Evolutionary conservation across 2,888 invertebrate species (phyloP).

Genomic region (Blera fallax): DNA sequence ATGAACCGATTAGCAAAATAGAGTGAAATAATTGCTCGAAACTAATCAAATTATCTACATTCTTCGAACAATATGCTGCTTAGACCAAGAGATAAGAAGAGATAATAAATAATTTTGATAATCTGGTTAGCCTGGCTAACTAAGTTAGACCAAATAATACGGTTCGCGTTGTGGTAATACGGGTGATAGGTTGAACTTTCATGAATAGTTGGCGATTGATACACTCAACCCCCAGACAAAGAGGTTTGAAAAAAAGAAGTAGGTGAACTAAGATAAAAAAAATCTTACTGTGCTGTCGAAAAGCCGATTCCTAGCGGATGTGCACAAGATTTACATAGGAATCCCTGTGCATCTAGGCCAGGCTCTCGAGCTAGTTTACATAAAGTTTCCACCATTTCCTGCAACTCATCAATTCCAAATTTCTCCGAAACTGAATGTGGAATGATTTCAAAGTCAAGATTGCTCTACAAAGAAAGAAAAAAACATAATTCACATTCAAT

Average conservation of each 20-base stretch:
- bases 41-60: too few relatives aligned
- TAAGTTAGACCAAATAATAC: too few relatives aligned
- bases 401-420: constrained; percentile 84
- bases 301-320: constrained; percentile 85
- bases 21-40: too few relatives aligned
- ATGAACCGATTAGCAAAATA: too few relatives aligned
- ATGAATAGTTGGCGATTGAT: too few relatives aligned
- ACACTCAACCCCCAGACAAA: too few relatives aligned
- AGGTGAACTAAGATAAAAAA: background rate
- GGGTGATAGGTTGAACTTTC: too few relatives aligned
- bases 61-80: too few relatives aligned
- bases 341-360: constrained; percentile 93
- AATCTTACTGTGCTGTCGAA: constrained; percentile 82
- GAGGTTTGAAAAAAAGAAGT: background rate
- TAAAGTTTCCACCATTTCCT: constrained; percentile 86
- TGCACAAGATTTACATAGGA: constrained; percentile 87
- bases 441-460: constrained; percentile 85
- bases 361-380: constrained; percentile 88
- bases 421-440: constrained; percentile 83
- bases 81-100: too few relatives aligned
- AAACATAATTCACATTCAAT: background rate
- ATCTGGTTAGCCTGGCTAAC: too few relatives aligned
- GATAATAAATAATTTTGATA: too few relatives aligned
- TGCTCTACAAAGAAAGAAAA: constrained; percentile 74
- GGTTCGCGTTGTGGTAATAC: too few relatives aligned